These are phyloP conservation scores for Hippocampus kuda DNA, from an alignment of 2,797 vertebrate genomes.

Conservation along the genomic window DNA sequence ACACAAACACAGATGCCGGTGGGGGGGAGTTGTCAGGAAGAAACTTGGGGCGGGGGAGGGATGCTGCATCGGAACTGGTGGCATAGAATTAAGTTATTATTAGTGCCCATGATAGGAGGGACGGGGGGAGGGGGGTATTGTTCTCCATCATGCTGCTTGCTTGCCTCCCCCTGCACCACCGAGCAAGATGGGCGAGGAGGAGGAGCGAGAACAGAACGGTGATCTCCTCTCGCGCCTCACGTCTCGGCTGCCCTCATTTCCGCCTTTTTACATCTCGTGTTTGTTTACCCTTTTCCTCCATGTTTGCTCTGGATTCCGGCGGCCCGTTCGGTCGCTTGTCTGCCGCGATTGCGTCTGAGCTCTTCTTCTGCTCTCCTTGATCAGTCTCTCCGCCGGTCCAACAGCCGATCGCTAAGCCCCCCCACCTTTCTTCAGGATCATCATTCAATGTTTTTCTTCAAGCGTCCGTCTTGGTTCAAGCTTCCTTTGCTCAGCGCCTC, in stretches of 20 bases:
- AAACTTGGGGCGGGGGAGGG: background rate
- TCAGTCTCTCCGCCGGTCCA: constrained; percentile 26
- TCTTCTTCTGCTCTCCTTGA: constrained; percentile 30
- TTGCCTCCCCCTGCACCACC: constrained; percentile 38
- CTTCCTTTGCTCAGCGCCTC: constrained; percentile 20
- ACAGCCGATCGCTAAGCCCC: background rate
- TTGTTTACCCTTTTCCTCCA: constrained; percentile 30
- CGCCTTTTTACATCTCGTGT: constrained; percentile 26
- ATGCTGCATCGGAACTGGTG: constrained; percentile 42
- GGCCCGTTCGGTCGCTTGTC: constrained; percentile 34
- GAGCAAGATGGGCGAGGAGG: constrained; percentile 5
- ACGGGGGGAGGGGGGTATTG: background rate
- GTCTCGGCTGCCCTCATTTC: constrained; percentile 37
- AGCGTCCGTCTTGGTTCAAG: constrained; percentile 19
- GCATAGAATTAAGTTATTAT: constrained; percentile 52
- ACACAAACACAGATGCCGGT: constrained; percentile 18
- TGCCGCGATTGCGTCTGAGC: constrained; percentile 28
- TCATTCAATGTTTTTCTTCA: constrained; percentile 26
- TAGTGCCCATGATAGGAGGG: constrained; percentile 15
- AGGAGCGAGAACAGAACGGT: constrained; percentile 50
- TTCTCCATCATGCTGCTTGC: background rate
- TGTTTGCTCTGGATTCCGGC: constrained; percentile 25
- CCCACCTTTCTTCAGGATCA: constrained; percentile 19
- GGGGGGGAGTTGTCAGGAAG: constrained; percentile 23
- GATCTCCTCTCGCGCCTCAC: constrained; percentile 48